Evolutionary conservation across 2,888 invertebrate genomes (phyloP), one percentile per base, ranked within the genome.

Genomic region (Nomada flava): DNA sequence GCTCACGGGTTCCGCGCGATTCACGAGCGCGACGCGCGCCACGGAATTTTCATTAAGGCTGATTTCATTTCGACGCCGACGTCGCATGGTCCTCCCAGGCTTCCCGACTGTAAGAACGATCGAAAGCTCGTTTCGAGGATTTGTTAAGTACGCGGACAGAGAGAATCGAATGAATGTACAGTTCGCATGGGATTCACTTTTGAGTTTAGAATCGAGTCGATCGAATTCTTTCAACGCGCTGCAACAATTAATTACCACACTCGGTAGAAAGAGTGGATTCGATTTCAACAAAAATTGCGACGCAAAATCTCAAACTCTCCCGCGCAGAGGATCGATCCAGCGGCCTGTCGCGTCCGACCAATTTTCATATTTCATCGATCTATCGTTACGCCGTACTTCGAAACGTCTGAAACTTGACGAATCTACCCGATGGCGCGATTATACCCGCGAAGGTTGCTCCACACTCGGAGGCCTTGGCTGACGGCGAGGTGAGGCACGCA

Each of bases 41-140:
- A 57, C 63, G 75, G 83, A 86, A 86, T 76, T 86, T 86, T 86
- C 86, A 86, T 86, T 86, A 86, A 84, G 82, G 84, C 76, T 74
- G 85, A 84, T 86, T 82, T 86, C 86, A 74, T 87, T 87, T 75
- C 67, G 73, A 73, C 79, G 64, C 70, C 53, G 53, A 65, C 15
- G 52, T 59, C 79, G 78, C 67, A 42, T 11, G 64, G 62, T 55
- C 60, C 42, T 64, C 20, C 2, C 36, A 20, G 47, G 55, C 44
- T 53, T 29, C 15, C 55, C 42, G 10, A 3, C 36, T 9, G 15
- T 62, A 59, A 23, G 29, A 72, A 73, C 29, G 59, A 60, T 60
- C 29, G 29, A 36, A 9, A 60, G 18, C 59, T 15, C 29, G 59
- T 29, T 36, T 36, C 59, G 29, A 18, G 13, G 29, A 29, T 36